Evolutionary conservation across 2,888 invertebrate genomes (phyloP), one percentile per base, ranked within the genome.

Genomic region (Acanthococcus lagerstroemiae): DNA sequence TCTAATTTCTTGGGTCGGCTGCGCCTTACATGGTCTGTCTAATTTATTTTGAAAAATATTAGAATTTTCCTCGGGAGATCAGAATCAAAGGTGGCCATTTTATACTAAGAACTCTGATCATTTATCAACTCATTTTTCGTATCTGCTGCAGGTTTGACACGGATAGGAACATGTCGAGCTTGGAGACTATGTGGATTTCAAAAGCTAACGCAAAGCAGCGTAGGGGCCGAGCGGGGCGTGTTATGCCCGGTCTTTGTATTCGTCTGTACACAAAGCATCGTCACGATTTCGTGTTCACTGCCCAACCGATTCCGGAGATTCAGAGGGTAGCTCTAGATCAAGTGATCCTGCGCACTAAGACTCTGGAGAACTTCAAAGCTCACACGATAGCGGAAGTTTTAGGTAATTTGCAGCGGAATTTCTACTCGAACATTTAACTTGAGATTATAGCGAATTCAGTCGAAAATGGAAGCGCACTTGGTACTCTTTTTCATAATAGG

Each of bases 151-250:
- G 84, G 70, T 90, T 87, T 74, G 85, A 87, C 73, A 83, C 89
- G 0, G 88, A 88, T 74, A 84, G 86, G 68, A 91, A 91, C 73
- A 90, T 90, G 89, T 88, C 89, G 71, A 88, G 88, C 55, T 76
- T 95, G 24, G 91, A 91, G 71, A 81, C 87, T 0, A 88, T 88
- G 1, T 94, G 94, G 92, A 90, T 92, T 6, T 93, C 95, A 0
- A 80, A 84, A 45, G 93, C 95, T 0, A 95, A 94, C 77, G 92
- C 92, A 0, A 79, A 87, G 69, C 95, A 96, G 74, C 82, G 95
- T 27, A 85, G 84, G 73, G 95, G 95, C 26, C 81, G 95, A 55
- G 94, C 95, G 15, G 95, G 95, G 1, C 83, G 95, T 63, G 93
- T 93, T 3, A 87, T 86, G 83, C 82, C 89, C 0, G 95, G 95